Evolutionary conservation across 2,888 invertebrate genomes (phyloP).

Genomic region (Celastrina argiolus): DNA sequence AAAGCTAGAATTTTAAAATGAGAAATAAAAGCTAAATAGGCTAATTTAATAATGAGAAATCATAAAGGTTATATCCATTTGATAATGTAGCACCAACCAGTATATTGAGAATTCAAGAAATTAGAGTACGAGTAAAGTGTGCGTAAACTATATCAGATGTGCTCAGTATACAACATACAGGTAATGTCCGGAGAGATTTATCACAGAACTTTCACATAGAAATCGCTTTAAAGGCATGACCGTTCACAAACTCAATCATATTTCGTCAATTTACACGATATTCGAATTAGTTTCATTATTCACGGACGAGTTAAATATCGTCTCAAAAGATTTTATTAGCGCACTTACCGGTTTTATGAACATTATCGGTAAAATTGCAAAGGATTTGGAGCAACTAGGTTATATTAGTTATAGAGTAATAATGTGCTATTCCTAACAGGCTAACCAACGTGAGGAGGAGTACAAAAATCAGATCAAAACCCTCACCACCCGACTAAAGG

Average conservation of each 20-base stretch:
- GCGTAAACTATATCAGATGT: constrained; percentile 16
- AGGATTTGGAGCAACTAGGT: neutral
- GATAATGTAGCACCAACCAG: constrained; percentile 68
- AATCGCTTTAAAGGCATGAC: neutral
- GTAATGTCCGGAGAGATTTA: constrained; percentile 12
- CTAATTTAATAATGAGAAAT: constrained; percentile 23
- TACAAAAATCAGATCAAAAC: constrained; percentile 99
- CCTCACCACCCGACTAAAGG: constrained; percentile 98
- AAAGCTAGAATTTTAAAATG: constrained; percentile 23
- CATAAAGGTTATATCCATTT: constrained; percentile 2
- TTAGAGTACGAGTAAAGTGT: neutral
- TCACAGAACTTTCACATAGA: constrained; percentile 13
- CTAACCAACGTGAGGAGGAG: constrained; percentile 99
- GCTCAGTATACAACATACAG: constrained; percentile 16
- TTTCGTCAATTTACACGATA: constrained; percentile 9
- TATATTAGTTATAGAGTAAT: constrained; percentile 40
- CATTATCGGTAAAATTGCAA: constrained; percentile 12
- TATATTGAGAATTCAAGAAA: constrained; percentile 24
- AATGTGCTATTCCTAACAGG: constrained; percentile 79
- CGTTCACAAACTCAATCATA: constrained; percentile 11
- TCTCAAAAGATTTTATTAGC: constrained; percentile 6
- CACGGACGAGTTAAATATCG: constrained; percentile 3
- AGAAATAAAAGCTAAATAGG: constrained; percentile 27
- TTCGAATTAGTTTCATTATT: constrained; percentile 10
- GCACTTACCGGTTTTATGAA: constrained; percentile 21